Evolutionary conservation across 2,797 vertebrate species (phyloP).

Genomic region (Sebastes diaconus): DNA sequence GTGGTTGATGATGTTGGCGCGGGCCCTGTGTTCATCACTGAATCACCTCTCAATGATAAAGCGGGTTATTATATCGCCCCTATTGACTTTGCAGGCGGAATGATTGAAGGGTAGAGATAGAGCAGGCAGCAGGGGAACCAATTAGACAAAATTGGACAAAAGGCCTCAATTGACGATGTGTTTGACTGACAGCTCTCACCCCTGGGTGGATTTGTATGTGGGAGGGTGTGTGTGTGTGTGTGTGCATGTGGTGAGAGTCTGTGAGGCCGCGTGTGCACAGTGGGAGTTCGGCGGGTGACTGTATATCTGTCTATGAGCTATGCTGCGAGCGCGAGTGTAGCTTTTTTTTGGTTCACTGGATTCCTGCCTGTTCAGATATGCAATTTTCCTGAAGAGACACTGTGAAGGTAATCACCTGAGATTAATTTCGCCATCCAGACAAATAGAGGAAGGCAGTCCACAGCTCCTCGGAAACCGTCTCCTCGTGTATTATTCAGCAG

Average conservation of each 20-base stretch:
- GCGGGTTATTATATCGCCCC: constrained; percentile 78
- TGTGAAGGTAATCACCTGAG: constrained; percentile 68
- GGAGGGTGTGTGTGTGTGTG: background rate
- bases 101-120: constrained; percentile 81
- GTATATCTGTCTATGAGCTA: background rate
- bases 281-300: constrained; percentile 17
- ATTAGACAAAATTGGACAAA: constrained; percentile 87
- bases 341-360: constrained; percentile 15
- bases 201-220: constrained; percentile 55
- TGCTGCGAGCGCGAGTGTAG: background rate
- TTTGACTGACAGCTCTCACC: constrained; percentile 81
- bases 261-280: background rate
- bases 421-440: constrained; percentile 68
- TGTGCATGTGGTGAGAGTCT: constrained; percentile 5
- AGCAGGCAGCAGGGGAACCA: constrained; percentile 82
- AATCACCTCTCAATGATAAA: constrained; percentile 78
- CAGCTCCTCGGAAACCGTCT: constrained; percentile 55
- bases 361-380: constrained; percentile 31
- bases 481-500: constrained; percentile 74
- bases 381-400: constrained; percentile 47
- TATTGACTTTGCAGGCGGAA: constrained; percentile 74
- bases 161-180: constrained; percentile 81
- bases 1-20: constrained; percentile 66
- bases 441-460: constrained; percentile 52
- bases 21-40: constrained; percentile 70